Evolutionary conservation across 1,140 invertebrate species (phyloP).

Genomic region (Caligus rogercresseyi): DNA sequence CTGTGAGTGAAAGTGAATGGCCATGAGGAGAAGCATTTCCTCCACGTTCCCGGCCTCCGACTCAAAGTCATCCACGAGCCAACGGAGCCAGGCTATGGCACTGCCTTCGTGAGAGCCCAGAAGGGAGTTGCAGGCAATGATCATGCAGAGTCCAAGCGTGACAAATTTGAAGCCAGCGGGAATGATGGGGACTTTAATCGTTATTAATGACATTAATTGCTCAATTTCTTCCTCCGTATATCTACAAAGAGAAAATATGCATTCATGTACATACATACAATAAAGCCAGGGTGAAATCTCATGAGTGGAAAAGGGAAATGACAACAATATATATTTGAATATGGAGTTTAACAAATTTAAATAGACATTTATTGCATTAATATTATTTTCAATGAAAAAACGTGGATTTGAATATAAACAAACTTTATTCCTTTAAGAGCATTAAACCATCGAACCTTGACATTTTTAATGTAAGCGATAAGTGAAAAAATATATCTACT

Average conservation of each 20-base stretch:
- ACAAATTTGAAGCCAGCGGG: slow-evolving; percentile 80
- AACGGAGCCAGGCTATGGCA: slow-evolving; percentile 84
- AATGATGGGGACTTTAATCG: slow-evolving; percentile 68
- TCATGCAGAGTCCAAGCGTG: slow-evolving; percentile 77
- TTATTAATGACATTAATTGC: slow-evolving; percentile 61
- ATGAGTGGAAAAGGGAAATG: no score
- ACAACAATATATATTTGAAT: no score
- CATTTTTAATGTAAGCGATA: no score
- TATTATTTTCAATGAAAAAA: no score
- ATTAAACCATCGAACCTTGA: no score
- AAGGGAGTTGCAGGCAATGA: slow-evolving; percentile 78
- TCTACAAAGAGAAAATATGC: slow-evolving; percentile 34
- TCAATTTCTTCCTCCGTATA: slow-evolving; percentile 83
- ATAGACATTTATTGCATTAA: no score
- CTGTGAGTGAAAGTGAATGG: slow-evolving; percentile 81
- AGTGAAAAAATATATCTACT: no score
- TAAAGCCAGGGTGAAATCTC: no score
- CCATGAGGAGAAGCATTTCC: slow-evolving; percentile 88
- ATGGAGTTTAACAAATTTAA: no score
- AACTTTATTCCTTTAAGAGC: no score
- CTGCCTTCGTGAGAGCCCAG: slow-evolving; percentile 56
- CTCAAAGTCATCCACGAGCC: slow-evolving; percentile 60
- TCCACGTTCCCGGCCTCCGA: slow-evolving; percentile 40
- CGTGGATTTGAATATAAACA: no score
- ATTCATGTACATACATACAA: no score